Base-by-base conservation (phyloP, 1,140 invertebrate genomes). In the Leptinotarsa texana region DNA sequence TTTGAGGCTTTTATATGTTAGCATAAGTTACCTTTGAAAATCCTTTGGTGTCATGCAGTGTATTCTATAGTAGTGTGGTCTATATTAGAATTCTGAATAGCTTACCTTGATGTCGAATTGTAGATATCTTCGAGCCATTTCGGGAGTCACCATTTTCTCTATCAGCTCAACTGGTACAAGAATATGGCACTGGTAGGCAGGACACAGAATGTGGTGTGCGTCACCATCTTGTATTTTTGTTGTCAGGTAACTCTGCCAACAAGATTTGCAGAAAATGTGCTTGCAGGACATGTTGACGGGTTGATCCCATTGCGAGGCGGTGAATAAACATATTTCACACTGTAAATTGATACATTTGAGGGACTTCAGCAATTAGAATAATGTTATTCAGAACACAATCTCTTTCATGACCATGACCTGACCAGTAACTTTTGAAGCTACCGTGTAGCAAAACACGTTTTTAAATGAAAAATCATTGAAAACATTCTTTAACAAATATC, bases 21-120 rank as follows among this genome's bases (percentile, higher is more conserved):
- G n/a, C n/a, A n/a, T n/a, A n/a, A n/a, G n/a, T n/a, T n/a, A n/a
- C n/a, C n/a, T n/a, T n/a, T n/a, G n/a, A n/a, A n/a, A n/a, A n/a
- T n/a, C n/a, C n/a, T n/a, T n/a, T n/a, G n/a, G n/a, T n/a, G n/a
- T n/a, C n/a, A n/a, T n/a, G n/a, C n/a, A n/a, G n/a, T 11, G 2
- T 42, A 3, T 11, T 8, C 11, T 8, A 11, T 8, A 42, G 11
- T 8, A 42, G 11, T 42, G 33, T 42, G 8, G 33, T 11, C 8
- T 42, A 11, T 11, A 2, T 11, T 11, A 42, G 8, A 42, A 42
- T 42, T 42, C 8, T 11, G 2, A 3, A 42, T 11, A 42, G 3
- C 47, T 80, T 79, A 92, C 91, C 86, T 93, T 91, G 61, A 93
- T 92, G 84, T 93, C 92, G 85, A 92, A 92, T 82, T 92, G 90